These are phyloP conservation scores for Sitta europaea DNA, from an alignment of 2,113 vertebrate species.

Conservation along the genomic window DNA sequence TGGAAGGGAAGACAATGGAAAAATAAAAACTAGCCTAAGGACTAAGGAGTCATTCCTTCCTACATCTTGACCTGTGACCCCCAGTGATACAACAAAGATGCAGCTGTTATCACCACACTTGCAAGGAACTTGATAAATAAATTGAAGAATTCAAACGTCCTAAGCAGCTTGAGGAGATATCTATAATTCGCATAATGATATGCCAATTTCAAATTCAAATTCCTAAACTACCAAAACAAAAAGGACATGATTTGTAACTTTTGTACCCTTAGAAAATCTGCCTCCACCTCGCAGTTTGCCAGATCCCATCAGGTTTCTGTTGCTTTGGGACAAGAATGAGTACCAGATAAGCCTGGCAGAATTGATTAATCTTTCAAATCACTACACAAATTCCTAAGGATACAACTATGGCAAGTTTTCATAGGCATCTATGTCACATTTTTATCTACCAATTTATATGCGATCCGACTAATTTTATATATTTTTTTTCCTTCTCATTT, in stretches of 20 bases:
- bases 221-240: neutral
- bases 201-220: fast-evolving
- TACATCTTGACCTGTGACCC: neutral
- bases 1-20: neutral
- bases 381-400: neutral
- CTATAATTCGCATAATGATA: neutral
- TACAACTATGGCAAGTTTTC: neutral
- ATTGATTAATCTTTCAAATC: neutral
- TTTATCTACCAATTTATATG: neutral
- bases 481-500: neutral
- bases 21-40: neutral
- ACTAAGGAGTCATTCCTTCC: neutral
- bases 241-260: neutral
- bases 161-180: neutral
- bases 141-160: neutral
- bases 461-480: fast-evolving
- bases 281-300: neutral
- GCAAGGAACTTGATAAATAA: neutral
- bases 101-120: neutral
- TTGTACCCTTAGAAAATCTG: neutral
- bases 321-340: neutral
- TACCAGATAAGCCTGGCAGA: fast-evolving
- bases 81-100: neutral
- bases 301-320: neutral
- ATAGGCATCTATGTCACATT: neutral